These are phyloP conservation scores for Apogon hyalosoma DNA, from an alignment of 2,797 vertebrate species.

Conservation along the genomic window DNA sequence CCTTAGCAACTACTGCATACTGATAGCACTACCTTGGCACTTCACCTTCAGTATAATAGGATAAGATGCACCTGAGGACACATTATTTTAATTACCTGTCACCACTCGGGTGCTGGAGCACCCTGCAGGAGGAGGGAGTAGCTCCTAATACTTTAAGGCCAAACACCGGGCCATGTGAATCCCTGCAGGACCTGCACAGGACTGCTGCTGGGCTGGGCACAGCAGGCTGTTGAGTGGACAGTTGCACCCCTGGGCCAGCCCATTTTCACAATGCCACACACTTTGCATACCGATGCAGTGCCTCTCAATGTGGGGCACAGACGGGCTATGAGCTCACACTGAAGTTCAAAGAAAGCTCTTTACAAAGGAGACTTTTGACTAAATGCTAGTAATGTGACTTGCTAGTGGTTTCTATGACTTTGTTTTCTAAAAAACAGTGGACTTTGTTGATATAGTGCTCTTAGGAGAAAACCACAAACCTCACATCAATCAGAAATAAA, in stretches of 20 bases:
- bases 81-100: constrained; percentile 79
- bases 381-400: constrained; percentile 1
- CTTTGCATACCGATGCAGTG: constrained; percentile 24
- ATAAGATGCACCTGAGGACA: constrained; percentile 64
- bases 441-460: background rate
- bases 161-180: constrained; percentile 44
- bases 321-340: constrained; percentile 1
- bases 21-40: constrained; percentile 25
- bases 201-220: constrained; percentile 13
- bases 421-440: background rate
- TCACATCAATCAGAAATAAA: background rate
- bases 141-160: constrained; percentile 44
- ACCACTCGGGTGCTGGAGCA: constrained; percentile 46
- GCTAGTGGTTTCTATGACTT: background rate
- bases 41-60: constrained; percentile 57
- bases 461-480: background rate
- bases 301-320: constrained; percentile 15
- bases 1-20: constrained; percentile 28
- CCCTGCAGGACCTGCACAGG: constrained; percentile 24
- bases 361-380: constrained; percentile 4
- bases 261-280: constrained; percentile 29
- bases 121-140: constrained; percentile 22
- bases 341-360: background rate
- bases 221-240: background rate
- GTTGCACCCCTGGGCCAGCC: constrained; percentile 14